A percentile compares a stretch with the other conserved stretches of the same genome.
These are phyloP conservation scores for Hippocampus abdominalis DNA, from an alignment of 2,113 vertebrate genomes.

Conservation along the genomic window DNA sequence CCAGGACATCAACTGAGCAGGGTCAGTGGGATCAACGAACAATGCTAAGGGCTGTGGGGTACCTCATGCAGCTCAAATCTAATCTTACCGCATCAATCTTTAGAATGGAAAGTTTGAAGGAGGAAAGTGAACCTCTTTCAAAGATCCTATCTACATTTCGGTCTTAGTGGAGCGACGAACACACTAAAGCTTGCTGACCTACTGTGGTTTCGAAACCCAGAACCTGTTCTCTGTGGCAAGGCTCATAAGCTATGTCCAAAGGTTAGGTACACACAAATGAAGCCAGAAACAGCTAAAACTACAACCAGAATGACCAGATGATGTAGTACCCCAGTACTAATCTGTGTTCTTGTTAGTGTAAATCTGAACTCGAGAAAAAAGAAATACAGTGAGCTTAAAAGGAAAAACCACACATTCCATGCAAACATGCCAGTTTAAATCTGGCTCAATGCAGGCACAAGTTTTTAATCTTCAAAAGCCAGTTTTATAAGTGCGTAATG, in stretches of 20 bases:
- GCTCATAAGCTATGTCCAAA: conserved; percentile 17
- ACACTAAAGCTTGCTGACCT: conserved; percentile 16
- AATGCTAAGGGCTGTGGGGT: conserved; percentile 9
- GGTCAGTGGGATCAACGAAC: conserved; percentile 11
- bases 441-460: conserved; percentile 57
- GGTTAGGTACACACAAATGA: conserved; percentile 23
- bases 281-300: conserved; percentile 41
- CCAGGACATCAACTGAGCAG: conserved; percentile 11
- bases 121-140: conserved; percentile 4
- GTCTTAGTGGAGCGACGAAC: conserved; percentile 2
- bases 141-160: conserved; percentile 5
- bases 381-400: conserved; percentile 55
- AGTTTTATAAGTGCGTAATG: conserved; percentile 72
- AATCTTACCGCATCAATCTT: conserved; percentile 12
- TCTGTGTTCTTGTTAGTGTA: conserved; percentile 52
- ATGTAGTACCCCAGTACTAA: conserved; percentile 43
- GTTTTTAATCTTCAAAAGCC: conserved; percentile 74
- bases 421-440: conserved; percentile 63
- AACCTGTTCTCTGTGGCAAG: conserved; percentile 6
- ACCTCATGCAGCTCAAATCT: not conserved
- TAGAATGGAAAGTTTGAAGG: conserved; percentile 15
- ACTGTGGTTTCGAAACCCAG: not conserved
- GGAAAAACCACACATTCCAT: conserved; percentile 62
- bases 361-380: conserved; percentile 40
- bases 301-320: conserved; percentile 37